Conservation (phyloP, 35 echinoderm and acorn worm species). For the Hemicentrotus pulcherrimus region DNA sequence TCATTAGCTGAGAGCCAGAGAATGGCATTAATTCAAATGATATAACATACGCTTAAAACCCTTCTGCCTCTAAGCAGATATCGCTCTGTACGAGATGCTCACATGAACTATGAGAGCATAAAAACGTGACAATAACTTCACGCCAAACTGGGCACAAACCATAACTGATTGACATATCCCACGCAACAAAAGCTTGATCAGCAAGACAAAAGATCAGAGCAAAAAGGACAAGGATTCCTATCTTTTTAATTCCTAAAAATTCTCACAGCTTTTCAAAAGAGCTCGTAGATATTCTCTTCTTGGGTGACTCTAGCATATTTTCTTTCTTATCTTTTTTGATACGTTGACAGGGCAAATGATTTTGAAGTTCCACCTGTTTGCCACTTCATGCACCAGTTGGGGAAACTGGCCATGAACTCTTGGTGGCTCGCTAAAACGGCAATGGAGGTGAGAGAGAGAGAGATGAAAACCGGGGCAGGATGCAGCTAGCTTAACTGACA, state of each 20-base stretch:
- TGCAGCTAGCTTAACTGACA: background rate
- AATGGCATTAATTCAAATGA: too few species aligned
- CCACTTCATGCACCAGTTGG: background rate
- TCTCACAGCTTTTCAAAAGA: background rate
- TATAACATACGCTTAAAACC: too few species aligned
- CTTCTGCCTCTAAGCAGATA: too few species aligned
- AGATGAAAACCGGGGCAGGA: background rate
- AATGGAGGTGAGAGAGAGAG: background rate
- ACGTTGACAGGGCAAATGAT: background rate
- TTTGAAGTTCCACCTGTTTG: constrained; percentile 5
- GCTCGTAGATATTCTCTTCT: background rate
- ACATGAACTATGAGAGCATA: background rate
- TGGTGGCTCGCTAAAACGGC: background rate
- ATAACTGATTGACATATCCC: background rate
- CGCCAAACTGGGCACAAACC: background rate
- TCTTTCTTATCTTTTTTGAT: background rate
- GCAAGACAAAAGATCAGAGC: background rate
- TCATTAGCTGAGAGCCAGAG: too few species aligned
- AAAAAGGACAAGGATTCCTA: background rate
- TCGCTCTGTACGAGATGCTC: background rate
- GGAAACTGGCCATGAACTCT: background rate
- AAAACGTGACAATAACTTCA: constrained; percentile 6
- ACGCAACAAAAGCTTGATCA: background rate
- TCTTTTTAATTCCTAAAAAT: background rate
- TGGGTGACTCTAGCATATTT: background rate